A percentile compares a stretch with the other conserved stretches of the same genome.
These are phyloP conservation scores for Hypercompe scribonia DNA, from an alignment of 2,888 invertebrate species.

Conservation along the genomic window DNA sequence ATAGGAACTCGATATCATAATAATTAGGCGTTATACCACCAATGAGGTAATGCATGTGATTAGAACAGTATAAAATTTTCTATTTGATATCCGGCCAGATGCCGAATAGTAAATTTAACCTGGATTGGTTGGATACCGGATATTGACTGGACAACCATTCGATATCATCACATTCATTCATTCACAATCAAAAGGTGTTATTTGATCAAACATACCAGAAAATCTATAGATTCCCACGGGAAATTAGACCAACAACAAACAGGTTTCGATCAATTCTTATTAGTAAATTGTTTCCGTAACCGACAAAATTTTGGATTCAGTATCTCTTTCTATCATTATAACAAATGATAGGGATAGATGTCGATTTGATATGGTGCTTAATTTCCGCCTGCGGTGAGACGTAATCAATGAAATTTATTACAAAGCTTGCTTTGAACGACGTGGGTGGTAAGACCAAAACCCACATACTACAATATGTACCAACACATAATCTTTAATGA, in stretches of 20 bases:
- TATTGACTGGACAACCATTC: not conserved
- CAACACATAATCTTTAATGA: constrained; percentile 42
- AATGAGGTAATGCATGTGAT: not conserved
- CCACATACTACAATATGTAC: constrained; percentile 36
- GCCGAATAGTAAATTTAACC: not conserved
- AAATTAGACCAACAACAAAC: constrained; percentile 34
- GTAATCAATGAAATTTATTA: constrained; percentile 53
- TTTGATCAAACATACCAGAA: constrained; percentile 3
- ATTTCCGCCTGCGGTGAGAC: constrained; percentile 51
- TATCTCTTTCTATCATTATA: constrained; percentile 51
- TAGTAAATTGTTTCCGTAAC: constrained; percentile 36
- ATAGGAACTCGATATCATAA: not conserved
- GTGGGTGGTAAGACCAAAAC: constrained; percentile 42
- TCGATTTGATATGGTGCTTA: constrained; percentile 51
- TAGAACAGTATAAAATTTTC: not conserved
- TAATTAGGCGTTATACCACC: not conserved
- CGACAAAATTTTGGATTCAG: constrained; percentile 47
- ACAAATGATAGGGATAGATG: constrained; percentile 51
- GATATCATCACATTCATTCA: not conserved
- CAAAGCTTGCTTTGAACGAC: constrained; percentile 41
- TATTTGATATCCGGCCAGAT: not conserved
- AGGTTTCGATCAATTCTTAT: constrained; percentile 36
- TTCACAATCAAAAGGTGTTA: not conserved
- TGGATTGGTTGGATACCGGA: not conserved
- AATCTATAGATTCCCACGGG: constrained; percentile 36